Evolutionary conservation across 2,113 vertebrate species (phyloP), one percentile per base, ranked within the genome.

Genomic region (Lota lota): DNA sequence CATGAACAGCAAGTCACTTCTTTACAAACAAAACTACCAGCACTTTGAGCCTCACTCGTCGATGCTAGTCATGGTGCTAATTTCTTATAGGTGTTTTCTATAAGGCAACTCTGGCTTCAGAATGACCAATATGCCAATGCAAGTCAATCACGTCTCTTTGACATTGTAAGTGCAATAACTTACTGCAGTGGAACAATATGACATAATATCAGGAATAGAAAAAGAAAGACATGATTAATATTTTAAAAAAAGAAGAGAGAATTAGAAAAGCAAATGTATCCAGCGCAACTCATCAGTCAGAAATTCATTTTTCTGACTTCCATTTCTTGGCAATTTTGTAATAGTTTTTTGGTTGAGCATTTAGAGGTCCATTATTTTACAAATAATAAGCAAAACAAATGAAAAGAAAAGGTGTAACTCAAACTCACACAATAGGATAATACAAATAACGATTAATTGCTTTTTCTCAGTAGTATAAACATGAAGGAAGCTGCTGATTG

Each of bases 121-220:
- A 74, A 76, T 67, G 22, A 76, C 36, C 20, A 22, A 21, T 66
- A 62, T 79, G 80, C 65, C 66, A 70, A 63, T 53, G 21, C 22
- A 74, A 51, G 47, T 68, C 11, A 71, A 72, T 77, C 61, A 62
- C 51, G 62, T 51, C 50, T 61, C 75, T 70, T 33, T 22, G 75
- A 83, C 73, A 81, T 66, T 83, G 80, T 90, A 93, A 92, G 91
- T 93, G 91, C 93, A 95, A 94, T 93, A 94, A 94, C 80, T 95
- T 94, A 94, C 86, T 93, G 88, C 74, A 77, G 80, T 75, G 75
- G 79, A 76, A 85, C 76, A 62, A 20, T 59, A 80, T 81, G 73
- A 76, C 82, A 71, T 59, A 80, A 61, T 66, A 84, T 79, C 78
- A 84, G 74, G 80, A 79, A 69, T 83, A 87, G 69, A 89, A 79